Base-by-base conservation (phyloP, 2,888 invertebrate genomes). In the Keiferia lycopersicella region DNA sequence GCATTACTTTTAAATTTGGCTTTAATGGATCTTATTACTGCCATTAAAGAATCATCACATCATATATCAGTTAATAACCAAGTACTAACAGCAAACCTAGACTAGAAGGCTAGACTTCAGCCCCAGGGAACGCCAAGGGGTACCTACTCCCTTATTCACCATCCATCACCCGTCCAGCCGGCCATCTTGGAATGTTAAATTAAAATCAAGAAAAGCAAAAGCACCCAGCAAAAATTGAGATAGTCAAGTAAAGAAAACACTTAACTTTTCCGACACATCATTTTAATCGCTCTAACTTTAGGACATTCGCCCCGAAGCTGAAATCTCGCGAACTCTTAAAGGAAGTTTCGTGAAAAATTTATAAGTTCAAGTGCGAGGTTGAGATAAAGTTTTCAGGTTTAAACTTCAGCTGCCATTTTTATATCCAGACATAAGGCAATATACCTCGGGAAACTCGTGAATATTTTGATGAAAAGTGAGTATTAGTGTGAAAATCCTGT, bases 181-280 rank as follows among this genome's bases (percentile, higher is more conserved):
- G n/a, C n/a, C n/a, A n/a, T n/a, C n/a, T n/a, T n/a, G n/a, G n/a
- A n/a, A n/a, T n/a, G n/a, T 26, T 26, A 26, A 26, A 26, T 26
- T 6, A 26, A 26, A 26, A 26, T 2, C 6, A 26, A 26, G 10
- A 8, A 34, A 7, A 8, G 10, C 7, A 34, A 34, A 34, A 10
- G 8, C 34, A 34, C 8, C 34, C n/a, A 41, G 14, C 14, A 3
- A 41, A 41, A 2, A 41, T 41, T 41, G n/a, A 41, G 14, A 1
- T 41, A 1, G 7, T n/a, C 1, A 45, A 45, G 45, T 45, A 45
- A 45, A 45, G 16, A 16, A 45, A 16, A 45, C 45, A 45, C 45
- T 45, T 45, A 45, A 50, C 20, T 50, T 50, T 50, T 50, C 20
- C 50, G 18, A 20, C 50, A 50, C 50, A 50, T 50, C 50, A 50